Conservation (phyloP, 1,140 invertebrate species). For the Scylla paramamosain region DNA sequence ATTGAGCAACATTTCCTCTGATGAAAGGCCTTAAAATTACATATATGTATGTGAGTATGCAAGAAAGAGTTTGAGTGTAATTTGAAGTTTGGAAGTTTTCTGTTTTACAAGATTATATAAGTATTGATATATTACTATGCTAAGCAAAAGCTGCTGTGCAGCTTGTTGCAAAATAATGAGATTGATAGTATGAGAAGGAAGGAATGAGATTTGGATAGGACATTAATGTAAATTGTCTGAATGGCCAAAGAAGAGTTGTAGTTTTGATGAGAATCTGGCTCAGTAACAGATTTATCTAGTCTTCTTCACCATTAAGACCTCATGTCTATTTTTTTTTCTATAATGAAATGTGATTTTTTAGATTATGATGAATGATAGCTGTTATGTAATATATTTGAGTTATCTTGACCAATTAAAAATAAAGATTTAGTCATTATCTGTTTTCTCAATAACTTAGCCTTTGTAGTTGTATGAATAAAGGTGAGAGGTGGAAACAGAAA, state of each 20-base stretch:
- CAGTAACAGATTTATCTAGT: conserved; percentile 10
- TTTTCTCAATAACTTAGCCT: no score
- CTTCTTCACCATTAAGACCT: not conserved
- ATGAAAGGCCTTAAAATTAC: not conserved
- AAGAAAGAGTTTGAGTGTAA: not conserved
- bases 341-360: not conserved
- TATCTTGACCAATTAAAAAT: no score
- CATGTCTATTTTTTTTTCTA: not conserved
- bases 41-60: not conserved
- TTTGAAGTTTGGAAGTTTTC: not conserved
- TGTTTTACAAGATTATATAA: not conserved
- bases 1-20: not conserved
- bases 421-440: no score
- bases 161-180: not conserved
- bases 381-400: not conserved
- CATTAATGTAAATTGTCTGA: not conserved
- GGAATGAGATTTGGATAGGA: not conserved
- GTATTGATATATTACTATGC: not conserved
- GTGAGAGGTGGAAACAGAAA: no score
- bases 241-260: not conserved
- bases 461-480: no score
- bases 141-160: not conserved
- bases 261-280: not conserved
- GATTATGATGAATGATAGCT: not conserved
- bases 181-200: not conserved